Percentiles rank a stretch among this genome's conserved stretches.
Evolutionary conservation across 2,797 vertebrate genomes (phyloP).

Genomic region (Ceyx erithaca): DNA sequence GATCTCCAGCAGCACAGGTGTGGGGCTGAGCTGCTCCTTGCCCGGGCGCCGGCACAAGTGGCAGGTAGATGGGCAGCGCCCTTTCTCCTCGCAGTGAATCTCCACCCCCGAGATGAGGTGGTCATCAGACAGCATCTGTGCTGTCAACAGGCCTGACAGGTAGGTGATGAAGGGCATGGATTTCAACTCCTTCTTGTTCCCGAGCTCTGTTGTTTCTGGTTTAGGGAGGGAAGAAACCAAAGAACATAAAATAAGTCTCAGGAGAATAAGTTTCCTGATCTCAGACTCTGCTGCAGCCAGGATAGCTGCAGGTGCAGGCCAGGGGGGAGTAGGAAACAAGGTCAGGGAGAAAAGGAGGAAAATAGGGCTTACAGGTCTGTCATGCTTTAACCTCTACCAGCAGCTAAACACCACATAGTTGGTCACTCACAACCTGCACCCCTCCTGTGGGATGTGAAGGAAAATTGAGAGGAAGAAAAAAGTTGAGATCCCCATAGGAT

Average conservation of each 20-base stretch:
- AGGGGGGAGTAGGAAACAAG: not conserved
- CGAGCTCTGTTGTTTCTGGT: conserved; percentile 92
- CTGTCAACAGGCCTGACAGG: conserved; percentile 91
- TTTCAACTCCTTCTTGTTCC: conserved; percentile 90
- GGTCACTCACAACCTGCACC: too few species aligned
- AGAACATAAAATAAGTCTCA: not conserved
- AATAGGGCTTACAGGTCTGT: not conserved
- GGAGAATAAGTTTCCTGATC: not conserved
- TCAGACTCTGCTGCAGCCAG: not conserved
- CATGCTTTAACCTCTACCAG: too few species aligned
- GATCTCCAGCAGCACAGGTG: conserved; percentile 92
- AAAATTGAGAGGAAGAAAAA: too few species aligned
- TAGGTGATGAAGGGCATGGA: conserved; percentile 97
- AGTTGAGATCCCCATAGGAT: too few species aligned
- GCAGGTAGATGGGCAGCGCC: conserved; percentile 91
- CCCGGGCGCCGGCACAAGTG: conserved; percentile 91
- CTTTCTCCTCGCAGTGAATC: conserved; percentile 95
- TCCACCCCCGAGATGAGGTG: conserved; percentile 91
- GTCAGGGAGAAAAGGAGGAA: not conserved
- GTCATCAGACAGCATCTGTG: conserved; percentile 94
- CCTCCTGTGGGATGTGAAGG: too few species aligned
- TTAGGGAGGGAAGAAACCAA: not conserved
- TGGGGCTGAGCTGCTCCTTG: conserved; percentile 90
- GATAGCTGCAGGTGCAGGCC: not conserved
- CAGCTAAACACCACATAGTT: too few species aligned